Percentiles rank a stretch among this genome's conserved stretches.
Evolutionary conservation across 2,888 invertebrate genomes (phyloP).

Genomic region (Leptopilina drosophilae): DNA sequence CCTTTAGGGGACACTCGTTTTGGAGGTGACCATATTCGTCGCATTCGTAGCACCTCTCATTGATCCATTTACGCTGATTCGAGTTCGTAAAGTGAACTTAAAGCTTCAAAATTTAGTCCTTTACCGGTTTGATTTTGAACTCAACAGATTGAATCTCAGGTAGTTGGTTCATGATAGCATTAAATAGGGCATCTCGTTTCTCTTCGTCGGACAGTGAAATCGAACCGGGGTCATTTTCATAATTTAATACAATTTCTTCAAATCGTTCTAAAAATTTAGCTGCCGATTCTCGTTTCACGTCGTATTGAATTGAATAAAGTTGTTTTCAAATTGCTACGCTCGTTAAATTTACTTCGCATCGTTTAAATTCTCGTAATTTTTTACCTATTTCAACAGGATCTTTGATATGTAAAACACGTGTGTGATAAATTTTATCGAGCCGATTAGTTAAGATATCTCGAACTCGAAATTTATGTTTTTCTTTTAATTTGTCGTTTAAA

Average conservation of each 20-base stretch:
- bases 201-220: slow-evolving; percentile 49
- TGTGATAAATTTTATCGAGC: too few species aligned
- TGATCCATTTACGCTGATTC: neutral
- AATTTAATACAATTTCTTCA: slow-evolving; percentile 52
- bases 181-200: slow-evolving; percentile 43
- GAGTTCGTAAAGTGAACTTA: slow-evolving; percentile 25
- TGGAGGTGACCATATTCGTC: slow-evolving; percentile 50
- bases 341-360: too few species aligned
- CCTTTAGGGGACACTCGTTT: slow-evolving; percentile 47
- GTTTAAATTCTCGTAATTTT: too few species aligned
- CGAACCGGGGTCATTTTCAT: too few species aligned
- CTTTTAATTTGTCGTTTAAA: too few species aligned
- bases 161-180: slow-evolving; percentile 38
- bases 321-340: neutral
- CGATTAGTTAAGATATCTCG: too few species aligned
- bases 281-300: slow-evolving; percentile 39
- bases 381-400: too few species aligned
- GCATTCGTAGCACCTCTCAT: too few species aligned
- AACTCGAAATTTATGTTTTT: too few species aligned
- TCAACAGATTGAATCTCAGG: neutral
- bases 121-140: slow-evolving; percentile 36
- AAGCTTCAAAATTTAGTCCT: slow-evolving; percentile 40
- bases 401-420: too few species aligned
- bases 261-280: slow-evolving; percentile 51
- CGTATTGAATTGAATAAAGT: slow-evolving; percentile 20